A percentile compares a stretch with the other conserved stretches of the same genome.
These are phyloP conservation scores for Heliconius nattereri DNA, from an alignment of 1,140 invertebrate species.

Conservation along the genomic window DNA sequence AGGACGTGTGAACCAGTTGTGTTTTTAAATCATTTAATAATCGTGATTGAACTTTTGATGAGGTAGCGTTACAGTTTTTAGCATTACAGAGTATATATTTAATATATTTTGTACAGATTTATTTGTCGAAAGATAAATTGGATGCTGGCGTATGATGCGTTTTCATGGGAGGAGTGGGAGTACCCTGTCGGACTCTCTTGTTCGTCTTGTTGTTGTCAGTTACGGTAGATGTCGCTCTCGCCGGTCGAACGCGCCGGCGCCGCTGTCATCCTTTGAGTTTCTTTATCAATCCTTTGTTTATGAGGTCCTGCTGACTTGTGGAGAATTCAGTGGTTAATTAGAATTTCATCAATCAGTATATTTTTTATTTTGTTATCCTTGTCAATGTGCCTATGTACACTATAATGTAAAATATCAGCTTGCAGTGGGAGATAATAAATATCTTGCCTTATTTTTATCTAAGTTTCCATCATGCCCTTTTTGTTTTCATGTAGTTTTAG, in stretches of 20 bases:
- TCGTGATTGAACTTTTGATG: conserved; percentile 79
- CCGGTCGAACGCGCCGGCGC: conserved; percentile 54
- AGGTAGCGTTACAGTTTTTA: conserved; percentile 81
- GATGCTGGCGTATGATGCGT: conserved; percentile 78
- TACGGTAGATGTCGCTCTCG: conserved; percentile 48
- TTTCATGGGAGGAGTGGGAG: conserved; percentile 73
- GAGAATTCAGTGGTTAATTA: conserved; percentile 79
- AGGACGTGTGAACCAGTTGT: conserved; percentile 69
- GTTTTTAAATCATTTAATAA: conserved; percentile 81
- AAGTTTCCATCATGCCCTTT: conserved; percentile 65
- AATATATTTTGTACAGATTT: conserved; percentile 83
- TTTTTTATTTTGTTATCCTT: conserved; percentile 80
- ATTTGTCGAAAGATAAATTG: conserved; percentile 82
- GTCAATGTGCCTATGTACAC: conserved; percentile 72
- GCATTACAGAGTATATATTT: conserved; percentile 82
- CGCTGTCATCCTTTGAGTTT: conserved; percentile 62
- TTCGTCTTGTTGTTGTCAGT: conserved; percentile 53
- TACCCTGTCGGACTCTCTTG: conserved; percentile 63
- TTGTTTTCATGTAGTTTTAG: conserved; percentile 36
- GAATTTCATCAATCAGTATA: conserved; percentile 77
- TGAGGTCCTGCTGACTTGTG: conserved; percentile 76
- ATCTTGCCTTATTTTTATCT: conserved; percentile 72
- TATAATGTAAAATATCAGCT: conserved; percentile 66
- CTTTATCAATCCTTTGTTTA: conserved; percentile 78
- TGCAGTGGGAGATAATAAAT: conserved; percentile 76